Evolutionary conservation across 2,888 invertebrate genomes (phyloP), one percentile per base, ranked within the genome.

Genomic region (Mythimna lalbum): DNA sequence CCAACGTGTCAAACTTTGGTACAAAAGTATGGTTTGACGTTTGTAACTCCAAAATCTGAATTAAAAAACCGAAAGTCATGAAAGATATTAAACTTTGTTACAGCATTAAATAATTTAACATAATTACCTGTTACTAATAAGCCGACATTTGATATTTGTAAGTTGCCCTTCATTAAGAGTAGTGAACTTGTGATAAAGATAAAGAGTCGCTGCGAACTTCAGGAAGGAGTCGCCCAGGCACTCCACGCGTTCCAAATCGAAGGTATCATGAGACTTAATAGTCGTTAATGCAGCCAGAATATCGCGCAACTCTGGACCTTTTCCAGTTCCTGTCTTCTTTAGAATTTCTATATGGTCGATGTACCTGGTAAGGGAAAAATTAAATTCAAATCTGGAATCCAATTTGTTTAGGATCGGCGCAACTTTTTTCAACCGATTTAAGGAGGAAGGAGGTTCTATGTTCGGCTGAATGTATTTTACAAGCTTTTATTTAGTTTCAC

Each of bases 221-320:
- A 99, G 94, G 91, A 98, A 98, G 0, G 98, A 98, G 91, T 99
- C 99, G 0, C 99, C 99, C 5, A 99, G 96, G 0, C 98, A 98
- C 92, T 99, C 99, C 19, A 98, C 94, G 1, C 98, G 95, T 89
- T 99, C 99, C 83, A 98, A 91, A 89, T 98, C 97, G 79, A 98
- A 97, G 7, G 97, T 96, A 87, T 99, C 99, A 76, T 97, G 96
- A 0, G 98, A 97, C 72, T 97, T 97, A 49, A 97, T 97, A 1
- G 97, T 96, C 0, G 98, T 98, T 1, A 99, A 89, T 0, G 98
- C 98, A 88, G 97, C 91, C 50, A 96, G 87, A 0, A 96, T 82
- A 65, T 95, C 95, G 0, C 93, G 89, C 10, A 96, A 87, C 73
- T 96, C 95, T 0, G 97, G 97, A 0, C 96, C 96, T 0, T 89